These are phyloP conservation scores for Agriotes lineatus DNA, from an alignment of 2,888 invertebrate species.

Conservation along the genomic window DNA sequence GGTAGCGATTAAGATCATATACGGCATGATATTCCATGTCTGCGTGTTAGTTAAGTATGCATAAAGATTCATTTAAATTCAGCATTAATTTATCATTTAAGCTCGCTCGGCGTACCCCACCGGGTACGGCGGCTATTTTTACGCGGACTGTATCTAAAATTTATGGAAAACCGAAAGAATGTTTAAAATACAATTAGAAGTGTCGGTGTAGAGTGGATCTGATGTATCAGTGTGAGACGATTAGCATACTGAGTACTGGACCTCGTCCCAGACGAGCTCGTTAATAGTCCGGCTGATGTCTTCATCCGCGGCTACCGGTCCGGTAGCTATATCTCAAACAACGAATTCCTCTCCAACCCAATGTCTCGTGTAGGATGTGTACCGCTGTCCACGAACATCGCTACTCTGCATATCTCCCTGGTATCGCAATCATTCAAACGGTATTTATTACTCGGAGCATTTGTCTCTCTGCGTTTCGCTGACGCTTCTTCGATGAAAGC, in stretches of 20 bases:
- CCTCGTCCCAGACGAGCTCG: constrained; percentile 51
- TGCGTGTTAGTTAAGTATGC: too few species aligned
- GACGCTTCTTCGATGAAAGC: background rate
- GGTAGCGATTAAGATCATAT: too few species aligned
- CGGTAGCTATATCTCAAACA: constrained; percentile 61
- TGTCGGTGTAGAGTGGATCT: constrained; percentile 42
- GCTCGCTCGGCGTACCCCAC: too few species aligned
- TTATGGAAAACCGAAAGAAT: constrained; percentile 39
- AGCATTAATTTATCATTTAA: too few species aligned
- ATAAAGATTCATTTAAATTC: too few species aligned
- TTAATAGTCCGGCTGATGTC: constrained; percentile 59
- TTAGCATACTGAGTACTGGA: constrained; percentile 56
- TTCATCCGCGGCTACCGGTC: constrained; percentile 60
- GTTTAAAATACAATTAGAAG: constrained; percentile 48
- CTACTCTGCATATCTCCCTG: constrained; percentile 56
- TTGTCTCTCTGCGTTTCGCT: constrained; percentile 21
- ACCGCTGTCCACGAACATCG: constrained; percentile 53
- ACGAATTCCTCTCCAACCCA: constrained; percentile 57
- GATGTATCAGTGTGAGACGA: constrained; percentile 46
- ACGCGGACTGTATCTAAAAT: constrained; percentile 32
- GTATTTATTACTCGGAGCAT: constrained; percentile 38
- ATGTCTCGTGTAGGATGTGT: constrained; percentile 57
- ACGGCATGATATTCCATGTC: too few species aligned
- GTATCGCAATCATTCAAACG: constrained; percentile 44
- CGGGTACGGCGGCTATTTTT: background rate